Conservation (phyloP, 1,140 invertebrate species). For the Scaptomyza pallida region DNA sequence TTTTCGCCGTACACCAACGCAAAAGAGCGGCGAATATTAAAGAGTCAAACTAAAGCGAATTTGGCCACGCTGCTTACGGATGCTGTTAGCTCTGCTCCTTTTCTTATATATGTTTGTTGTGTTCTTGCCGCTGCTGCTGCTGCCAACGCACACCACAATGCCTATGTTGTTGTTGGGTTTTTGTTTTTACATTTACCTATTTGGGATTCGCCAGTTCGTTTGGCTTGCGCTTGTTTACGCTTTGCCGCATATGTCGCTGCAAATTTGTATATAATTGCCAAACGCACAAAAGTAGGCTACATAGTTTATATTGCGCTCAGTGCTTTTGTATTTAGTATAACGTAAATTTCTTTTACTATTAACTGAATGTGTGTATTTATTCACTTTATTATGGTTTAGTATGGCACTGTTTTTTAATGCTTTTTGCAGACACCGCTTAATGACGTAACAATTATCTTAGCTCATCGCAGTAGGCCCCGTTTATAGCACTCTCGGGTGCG, state of each 20-base stretch:
- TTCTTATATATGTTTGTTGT: slow-evolving; percentile 30
- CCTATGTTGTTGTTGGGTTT: slow-evolving; percentile 48
- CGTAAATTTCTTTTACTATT: background rate
- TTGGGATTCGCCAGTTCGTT: slow-evolving; percentile 26
- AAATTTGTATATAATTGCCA: slow-evolving; percentile 75
- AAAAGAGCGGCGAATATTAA: slow-evolving; percentile 42
- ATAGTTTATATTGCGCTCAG: slow-evolving; percentile 29
- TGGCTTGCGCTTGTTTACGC: slow-evolving; percentile 72
- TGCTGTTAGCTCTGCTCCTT: slow-evolving; percentile 55
- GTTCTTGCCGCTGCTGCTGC: background rate
- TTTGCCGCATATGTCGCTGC: slow-evolving; percentile 75
- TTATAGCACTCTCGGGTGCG: slow-evolving; percentile 74
- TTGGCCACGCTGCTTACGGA: slow-evolving; percentile 7
- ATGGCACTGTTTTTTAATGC: slow-evolving; percentile 18
- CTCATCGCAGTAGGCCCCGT: slow-evolving; percentile 54
- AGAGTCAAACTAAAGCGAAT: slow-evolving; percentile 45
- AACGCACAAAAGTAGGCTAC: slow-evolving; percentile 64
- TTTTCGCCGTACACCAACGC: slow-evolving; percentile 31
- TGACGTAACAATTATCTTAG: slow-evolving; percentile 80
- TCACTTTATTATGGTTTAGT: slow-evolving; percentile 50
- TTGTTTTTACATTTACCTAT: slow-evolving; percentile 36
- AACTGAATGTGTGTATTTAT: slow-evolving; percentile 20
- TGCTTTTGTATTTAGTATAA: background rate
- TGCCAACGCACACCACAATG: slow-evolving; percentile 23
- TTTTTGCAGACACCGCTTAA: slow-evolving; percentile 50